A percentile compares a stretch with the other conserved stretches of the same genome.
phyloP scores from a whole-genome alignment of 2,797 vertebrate genomes.

The Chloroceryle inda region DNA sequence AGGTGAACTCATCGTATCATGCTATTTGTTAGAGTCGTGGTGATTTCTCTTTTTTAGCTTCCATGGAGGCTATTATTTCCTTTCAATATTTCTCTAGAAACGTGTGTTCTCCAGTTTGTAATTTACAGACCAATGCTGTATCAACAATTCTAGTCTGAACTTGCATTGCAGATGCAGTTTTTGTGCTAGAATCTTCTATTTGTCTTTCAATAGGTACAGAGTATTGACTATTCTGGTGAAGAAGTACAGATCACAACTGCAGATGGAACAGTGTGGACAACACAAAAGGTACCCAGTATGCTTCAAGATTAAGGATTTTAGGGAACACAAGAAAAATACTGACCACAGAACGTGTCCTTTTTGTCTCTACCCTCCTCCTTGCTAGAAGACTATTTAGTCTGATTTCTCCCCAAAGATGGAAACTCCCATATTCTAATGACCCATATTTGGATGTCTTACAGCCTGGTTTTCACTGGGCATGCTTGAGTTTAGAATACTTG shows the following conservation, averaged over 20 bases:
- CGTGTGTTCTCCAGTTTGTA: neutral
- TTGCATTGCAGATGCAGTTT: neutral
- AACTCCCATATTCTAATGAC: neutral
- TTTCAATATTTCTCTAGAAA: neutral
- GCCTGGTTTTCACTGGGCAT: neutral
- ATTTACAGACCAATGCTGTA: neutral
- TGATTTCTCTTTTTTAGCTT: neutral
- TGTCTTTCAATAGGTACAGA: constrained; percentile 84
- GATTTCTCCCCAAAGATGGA: neutral
- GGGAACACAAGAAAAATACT: neutral
- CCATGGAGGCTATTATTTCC: neutral
- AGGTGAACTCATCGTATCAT: neutral
- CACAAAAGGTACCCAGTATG: constrained; percentile 88
- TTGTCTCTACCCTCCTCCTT: neutral
- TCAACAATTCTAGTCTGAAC: neutral
- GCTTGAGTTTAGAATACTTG: neutral
- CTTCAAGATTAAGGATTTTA: neutral
- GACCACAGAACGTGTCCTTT: neutral
- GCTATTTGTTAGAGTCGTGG: neutral
- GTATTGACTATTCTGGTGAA: constrained; percentile 92
- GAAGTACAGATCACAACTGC: constrained; percentile 86
- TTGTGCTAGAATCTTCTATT: neutral
- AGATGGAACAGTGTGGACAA: constrained; percentile 86
- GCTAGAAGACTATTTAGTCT: neutral
- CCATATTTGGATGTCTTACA: neutral